phyloP scores from a whole-genome alignment of 2,888 invertebrate species.

The Pristionchus exspectatus region DNA sequence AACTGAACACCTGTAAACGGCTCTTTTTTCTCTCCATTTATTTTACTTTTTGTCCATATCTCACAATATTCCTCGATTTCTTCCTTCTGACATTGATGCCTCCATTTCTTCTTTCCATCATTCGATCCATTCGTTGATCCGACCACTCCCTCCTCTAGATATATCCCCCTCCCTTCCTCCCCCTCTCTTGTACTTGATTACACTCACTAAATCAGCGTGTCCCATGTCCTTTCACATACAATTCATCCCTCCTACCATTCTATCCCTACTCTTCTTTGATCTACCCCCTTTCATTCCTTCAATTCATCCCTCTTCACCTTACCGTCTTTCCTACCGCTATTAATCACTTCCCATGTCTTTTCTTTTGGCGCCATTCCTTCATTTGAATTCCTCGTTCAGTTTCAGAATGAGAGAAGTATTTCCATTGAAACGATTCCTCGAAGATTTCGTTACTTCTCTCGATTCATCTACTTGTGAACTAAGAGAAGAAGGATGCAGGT shows the following conservation, averaged over 20 bases:
- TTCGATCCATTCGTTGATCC: background rate
- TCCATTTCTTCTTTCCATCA: background rate
- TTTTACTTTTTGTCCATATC: background rate
- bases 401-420: slow-evolving; percentile 32
- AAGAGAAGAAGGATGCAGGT: slow-evolving; percentile 43
- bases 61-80: background rate
- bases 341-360: slow-evolving; percentile 31
- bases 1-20: slow-evolving; percentile 18
- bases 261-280: background rate
- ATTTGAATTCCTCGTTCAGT: background rate
- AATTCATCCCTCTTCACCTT: background rate
- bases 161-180: background rate
- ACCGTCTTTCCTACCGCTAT: background rate
- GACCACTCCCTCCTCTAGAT: slow-evolving; percentile 23
- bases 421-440: background rate
- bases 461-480: slow-evolving; percentile 13
- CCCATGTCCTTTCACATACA: slow-evolving; percentile 6
- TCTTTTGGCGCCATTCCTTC: slow-evolving; percentile 22
- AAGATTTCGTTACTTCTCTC: slow-evolving; percentile 32
- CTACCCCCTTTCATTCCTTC: background rate
- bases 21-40: background rate
- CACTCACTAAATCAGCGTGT: slow-evolving; percentile 6
- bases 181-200: slow-evolving; percentile 16
- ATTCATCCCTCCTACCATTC: background rate
- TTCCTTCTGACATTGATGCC: background rate